phyloP scores from a whole-genome alignment of 1,140 invertebrate genomes.

The Bombus terrestris region DNA sequence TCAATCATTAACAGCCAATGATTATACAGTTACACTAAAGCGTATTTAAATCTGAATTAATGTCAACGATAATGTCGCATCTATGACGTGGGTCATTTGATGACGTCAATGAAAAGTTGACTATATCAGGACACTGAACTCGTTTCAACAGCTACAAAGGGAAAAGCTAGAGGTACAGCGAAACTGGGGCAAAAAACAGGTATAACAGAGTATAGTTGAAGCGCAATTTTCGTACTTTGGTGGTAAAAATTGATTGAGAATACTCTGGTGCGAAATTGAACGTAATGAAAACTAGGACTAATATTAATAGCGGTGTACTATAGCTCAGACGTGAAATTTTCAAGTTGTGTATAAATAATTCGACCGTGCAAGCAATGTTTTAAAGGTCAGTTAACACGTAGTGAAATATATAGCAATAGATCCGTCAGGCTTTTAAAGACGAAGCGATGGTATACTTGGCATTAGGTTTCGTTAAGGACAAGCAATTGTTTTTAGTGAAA shows the following conservation, averaged over 20 bases:
- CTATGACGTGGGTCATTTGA: slow-evolving; percentile 67
- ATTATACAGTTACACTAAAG: not conserved
- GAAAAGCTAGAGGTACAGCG: slow-evolving; percentile 7
- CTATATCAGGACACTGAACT: slow-evolving; percentile 72
- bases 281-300: not conserved
- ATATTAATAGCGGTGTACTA: slow-evolving; percentile 22
- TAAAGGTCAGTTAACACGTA: slow-evolving; percentile 42
- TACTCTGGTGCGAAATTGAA: not conserved
- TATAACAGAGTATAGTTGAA: not conserved
- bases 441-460: not conserved
- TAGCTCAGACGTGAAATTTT: slow-evolving; percentile 30
- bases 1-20: not conserved
- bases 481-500: not conserved
- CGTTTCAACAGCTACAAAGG: slow-evolving; percentile 32
- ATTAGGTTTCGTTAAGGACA: not conserved
- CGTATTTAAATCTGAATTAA: not conserved
- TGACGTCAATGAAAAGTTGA: slow-evolving; percentile 73
- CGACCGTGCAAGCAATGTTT: not conserved
- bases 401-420: not conserved
- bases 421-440: not conserved
- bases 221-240: slow-evolving; percentile 13
- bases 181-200: slow-evolving; percentile 43
- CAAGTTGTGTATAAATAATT: slow-evolving; percentile 31
- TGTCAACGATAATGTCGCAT: slow-evolving; percentile 50
- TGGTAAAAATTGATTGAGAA: not conserved